phyloP scores from a whole-genome alignment of 2,888 invertebrate genomes.

The Catocala sponsa region DNA sequence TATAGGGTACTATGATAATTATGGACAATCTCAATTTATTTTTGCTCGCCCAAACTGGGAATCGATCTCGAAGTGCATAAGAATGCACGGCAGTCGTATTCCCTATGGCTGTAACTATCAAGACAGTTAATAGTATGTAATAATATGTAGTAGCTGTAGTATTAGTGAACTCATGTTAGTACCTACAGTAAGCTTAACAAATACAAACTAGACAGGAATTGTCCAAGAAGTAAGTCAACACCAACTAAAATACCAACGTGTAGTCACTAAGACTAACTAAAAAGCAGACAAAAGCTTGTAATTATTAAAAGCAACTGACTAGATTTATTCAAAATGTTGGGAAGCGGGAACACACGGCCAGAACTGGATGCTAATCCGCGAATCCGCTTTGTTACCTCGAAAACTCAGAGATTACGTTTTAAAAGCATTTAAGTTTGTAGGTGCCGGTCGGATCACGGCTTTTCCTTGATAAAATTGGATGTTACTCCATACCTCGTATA shows the following conservation, averaged over 20 bases:
- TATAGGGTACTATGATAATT: no score
- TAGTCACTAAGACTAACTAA: background rate
- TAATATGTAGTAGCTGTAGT: no score
- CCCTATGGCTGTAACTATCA: no score
- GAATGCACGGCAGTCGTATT: no score
- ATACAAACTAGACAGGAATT: no score
- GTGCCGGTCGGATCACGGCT: slow-evolving; percentile 28
- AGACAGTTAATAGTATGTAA: no score
- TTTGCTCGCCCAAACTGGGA: no score
- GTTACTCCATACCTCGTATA: background rate
- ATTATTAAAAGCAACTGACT: slow-evolving; percentile 17
- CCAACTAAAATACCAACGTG: background rate
- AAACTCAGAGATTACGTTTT: slow-evolving; percentile 54
- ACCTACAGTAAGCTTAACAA: no score
- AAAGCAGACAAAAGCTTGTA: slow-evolving; percentile 2
- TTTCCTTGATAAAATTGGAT: slow-evolving; percentile 19
- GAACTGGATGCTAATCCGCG: slow-evolving; percentile 43
- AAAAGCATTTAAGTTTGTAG: slow-evolving; percentile 50
- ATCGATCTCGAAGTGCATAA: no score
- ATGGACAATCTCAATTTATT: no score
- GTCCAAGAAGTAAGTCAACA: no score
- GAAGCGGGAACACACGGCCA: slow-evolving; percentile 31
- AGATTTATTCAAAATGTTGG: slow-evolving; percentile 34
- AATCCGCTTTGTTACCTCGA: slow-evolving; percentile 56
- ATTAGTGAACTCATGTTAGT: no score